Evolutionary conservation across 35 echinoderm and acorn worm genomes (phyloP), one percentile per base, ranked within the genome.

Genomic region (Amphiura filiformis): DNA sequence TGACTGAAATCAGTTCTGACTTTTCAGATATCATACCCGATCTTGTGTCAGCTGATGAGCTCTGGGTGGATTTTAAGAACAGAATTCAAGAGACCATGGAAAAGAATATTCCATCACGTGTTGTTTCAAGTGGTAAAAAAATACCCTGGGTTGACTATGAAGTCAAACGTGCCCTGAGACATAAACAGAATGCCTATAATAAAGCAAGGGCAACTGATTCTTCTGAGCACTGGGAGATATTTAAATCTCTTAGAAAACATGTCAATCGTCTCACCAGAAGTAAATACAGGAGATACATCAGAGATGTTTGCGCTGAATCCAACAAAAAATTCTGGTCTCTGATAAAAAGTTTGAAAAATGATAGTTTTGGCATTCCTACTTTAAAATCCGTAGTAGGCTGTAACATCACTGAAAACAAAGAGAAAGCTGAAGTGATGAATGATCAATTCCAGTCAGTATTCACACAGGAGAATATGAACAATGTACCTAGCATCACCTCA

Each of bases 391-490:
- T n/a, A 18, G 26, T 13, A 18, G 61, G 61, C 26, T 20, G 22
- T 22, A 22, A 0, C 0, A 13, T 38, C 37, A 40, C 82, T 34
- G 82, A 57, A 31, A 84, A 57, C 30, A 32, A 15, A 32, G 5
- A 84, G 31, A 84, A 41, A 84, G 82, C 82, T 4, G 52, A 61
- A 37, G 41, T 65, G 20, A 33, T 84, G 0, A 84, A 84, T 35
- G 41, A n/a, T n/a, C 82, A 84, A 57, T 84, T 84, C 61, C 30
- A 57, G 82, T 34, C 47, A 31, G 82, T 65, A 9, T 84, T 84
- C 52, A 77, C 65, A 31, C 65, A 87, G 35, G 64, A 87, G 31
- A 30, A 87, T 40, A 38, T 20, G 0, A 30, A 76, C 1, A 78
- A 76, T 33, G 39, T 41, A 15, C 23, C 70, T 0, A 20, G 22